These are phyloP conservation scores for Seira sanloemensis DNA, from an alignment of 2,888 invertebrate genomes.

Conservation along the genomic window DNA sequence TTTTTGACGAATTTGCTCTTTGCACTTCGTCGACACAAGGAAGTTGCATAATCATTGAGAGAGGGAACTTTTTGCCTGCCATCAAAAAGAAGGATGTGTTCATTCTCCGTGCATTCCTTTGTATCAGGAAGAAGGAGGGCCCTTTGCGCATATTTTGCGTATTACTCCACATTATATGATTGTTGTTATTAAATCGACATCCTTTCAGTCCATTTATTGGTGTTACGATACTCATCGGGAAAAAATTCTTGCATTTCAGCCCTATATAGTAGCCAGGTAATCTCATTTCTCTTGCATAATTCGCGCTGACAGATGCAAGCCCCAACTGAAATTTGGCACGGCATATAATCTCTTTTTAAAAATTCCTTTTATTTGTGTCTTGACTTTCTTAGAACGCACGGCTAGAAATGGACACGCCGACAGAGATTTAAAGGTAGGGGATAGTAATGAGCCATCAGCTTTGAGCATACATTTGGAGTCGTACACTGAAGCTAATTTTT, in stretches of 20 bases:
- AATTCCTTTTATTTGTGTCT: conserved; percentile 51
- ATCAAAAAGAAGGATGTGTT: conserved; percentile 35
- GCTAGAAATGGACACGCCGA: not conserved
- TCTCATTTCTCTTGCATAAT: not conserved
- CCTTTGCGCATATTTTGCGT: conserved; percentile 21
- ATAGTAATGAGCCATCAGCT: too few relatives aligned
- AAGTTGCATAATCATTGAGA: conserved; percentile 52
- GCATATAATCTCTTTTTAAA: not conserved
- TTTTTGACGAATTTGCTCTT: too few relatives aligned
- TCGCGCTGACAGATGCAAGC: not conserved
- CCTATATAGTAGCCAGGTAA: not conserved
- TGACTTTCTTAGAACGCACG: conserved; percentile 30
- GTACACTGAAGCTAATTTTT: not conserved
- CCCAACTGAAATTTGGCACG: conserved; percentile 32
- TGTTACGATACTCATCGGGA: not conserved
- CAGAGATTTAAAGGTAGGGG: conserved; percentile 3
- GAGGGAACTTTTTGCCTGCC: conserved; percentile 33
- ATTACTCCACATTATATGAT: not conserved
- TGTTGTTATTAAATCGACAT: conserved; percentile 2
- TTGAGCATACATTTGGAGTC: too few relatives aligned
- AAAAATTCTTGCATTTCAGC: not conserved
- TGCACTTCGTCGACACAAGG: conserved; percentile 36
- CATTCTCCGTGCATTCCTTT: conserved; percentile 25
- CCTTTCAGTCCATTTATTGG: conserved; percentile 7
- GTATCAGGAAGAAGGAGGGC: conserved; percentile 49